These are phyloP conservation scores for Hydropotes inermis DNA, from an alignment of 2,113 vertebrate species.

Conservation along the genomic window DNA sequence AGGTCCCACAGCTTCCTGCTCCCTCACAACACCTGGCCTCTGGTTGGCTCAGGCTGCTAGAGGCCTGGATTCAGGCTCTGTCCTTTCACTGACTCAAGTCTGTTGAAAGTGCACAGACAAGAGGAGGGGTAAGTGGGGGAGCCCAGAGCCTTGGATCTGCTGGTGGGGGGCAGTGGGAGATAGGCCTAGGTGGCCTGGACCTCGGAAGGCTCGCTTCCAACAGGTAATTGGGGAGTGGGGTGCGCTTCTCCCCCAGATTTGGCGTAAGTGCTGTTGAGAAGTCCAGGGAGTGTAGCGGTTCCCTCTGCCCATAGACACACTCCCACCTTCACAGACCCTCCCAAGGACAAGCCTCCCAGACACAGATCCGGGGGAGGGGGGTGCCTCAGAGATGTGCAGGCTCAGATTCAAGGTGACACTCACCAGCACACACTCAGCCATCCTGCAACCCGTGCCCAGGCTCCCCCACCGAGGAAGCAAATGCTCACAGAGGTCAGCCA, in stretches of 20 bases:
- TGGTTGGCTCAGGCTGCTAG: background rate
- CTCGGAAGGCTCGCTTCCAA: background rate
- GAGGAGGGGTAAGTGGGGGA: background rate
- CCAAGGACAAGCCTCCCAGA: background rate
- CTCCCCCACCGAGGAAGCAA: background rate
- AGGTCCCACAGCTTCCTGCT: background rate
- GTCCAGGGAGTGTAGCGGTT: background rate
- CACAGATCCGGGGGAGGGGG: background rate
- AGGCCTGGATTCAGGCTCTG: background rate
- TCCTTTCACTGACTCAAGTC: background rate
- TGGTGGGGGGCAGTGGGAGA: background rate
- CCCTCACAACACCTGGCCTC: background rate
- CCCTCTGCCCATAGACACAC: background rate
- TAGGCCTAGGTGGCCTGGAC: background rate
- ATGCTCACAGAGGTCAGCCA: constrained; percentile 1
- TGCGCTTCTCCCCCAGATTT: background rate
- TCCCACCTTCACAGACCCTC: background rate
- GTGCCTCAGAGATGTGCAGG: background rate
- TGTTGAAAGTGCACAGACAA: background rate
- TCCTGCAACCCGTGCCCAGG: background rate
- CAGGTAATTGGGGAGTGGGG: background rate
- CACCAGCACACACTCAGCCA: background rate
- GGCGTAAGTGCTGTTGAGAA: background rate
- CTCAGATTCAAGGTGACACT: constrained; percentile 60
- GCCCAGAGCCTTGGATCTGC: background rate